Base-by-base conservation (phyloP, 2,113 vertebrate species). In the Neolamprologus kungweensis region DNA sequence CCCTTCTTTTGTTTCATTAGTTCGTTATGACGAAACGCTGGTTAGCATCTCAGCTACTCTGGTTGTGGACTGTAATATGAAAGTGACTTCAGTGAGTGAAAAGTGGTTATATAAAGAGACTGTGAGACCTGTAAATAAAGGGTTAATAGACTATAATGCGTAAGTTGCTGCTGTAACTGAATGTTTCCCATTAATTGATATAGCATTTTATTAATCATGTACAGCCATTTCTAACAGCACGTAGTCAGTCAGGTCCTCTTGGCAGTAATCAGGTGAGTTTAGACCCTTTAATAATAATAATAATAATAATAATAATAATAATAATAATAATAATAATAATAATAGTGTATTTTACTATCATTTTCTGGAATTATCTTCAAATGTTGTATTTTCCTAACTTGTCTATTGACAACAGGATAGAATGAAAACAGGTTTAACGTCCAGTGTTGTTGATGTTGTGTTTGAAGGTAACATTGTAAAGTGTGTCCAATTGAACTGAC, bases 31-130 rank as follows among this genome's bases (percentile, higher is more conserved):
- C 19, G 33, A 65, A 33, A 17, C 37, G 17, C 23, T 60, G n/a
- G 19, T 65, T 85, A 84, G 60, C 51, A 37, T 35, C 23, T 60
- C 57, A 28, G 53, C 50, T 57, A 8, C 82, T 58, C 9, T 45
- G 14, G 11, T 10, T 40, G 45, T 83, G 83, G 79, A 68, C 55
- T 60, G 2, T 45, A 7, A 86, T 54, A 80, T 75, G 37, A 73
- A 16, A 17, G 9, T 75, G 47, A 82, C 19, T 40, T 47, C 3
- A 51, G 80, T 21, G 17, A 55, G 47, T 65, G 45, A 28, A 71
- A 13, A 14, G 63, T 9, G 0, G 1, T 82, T 33, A 58, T 55
- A 28, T 79, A 1, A 85, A 26, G 7, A 10, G 14, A 17, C 23
- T 10, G 40, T n/a, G 68, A 83, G 40, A 81, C 4, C 6, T 3